Evolutionary conservation across 2,113 vertebrate genomes (phyloP), one percentile per base, ranked within the genome.

Genomic region (Pangasianodon gigas): DNA sequence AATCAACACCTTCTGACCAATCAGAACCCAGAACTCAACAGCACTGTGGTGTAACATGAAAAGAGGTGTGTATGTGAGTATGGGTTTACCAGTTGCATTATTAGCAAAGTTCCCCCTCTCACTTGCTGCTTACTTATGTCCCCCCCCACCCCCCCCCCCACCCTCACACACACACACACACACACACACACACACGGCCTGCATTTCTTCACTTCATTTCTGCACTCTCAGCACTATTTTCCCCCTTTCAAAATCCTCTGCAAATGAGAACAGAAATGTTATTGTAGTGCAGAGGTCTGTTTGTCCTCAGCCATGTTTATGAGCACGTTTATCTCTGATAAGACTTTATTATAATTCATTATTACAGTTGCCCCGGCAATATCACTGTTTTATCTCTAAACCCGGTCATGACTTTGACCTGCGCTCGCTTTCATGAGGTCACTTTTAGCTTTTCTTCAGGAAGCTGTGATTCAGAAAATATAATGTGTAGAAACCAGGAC

Each of bases 241-340:
- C 44, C 21, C 2, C 37, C 51, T 32, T 81, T 32, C n/a, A 21
- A 37, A 82, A 56, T 82, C n/a, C 6, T 82, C 18, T 56, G 52
- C n/a, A 81, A 54, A 81, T 54, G 51, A 81, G 29, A 81, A 81
- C 13, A 81, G 29, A 81, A 79, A 79, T 29, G 46, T 46, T 77
- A 77, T 11, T 77, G 74, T 46, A 26, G 19, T 77, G 74, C 74
- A 26, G 74, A 29, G 44, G 16, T 81, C 13, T 16, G 79, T 52
- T 52, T 81, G 29, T n/a, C 79, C 48, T 51, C 10, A n/a, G 14
- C 41, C 74, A 77, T 1, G 2, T 24, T 26, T 26, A 77, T 11
- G 21, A 46, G 44, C 26, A 29, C 4, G 24, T 46, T 75, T 46
- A 44, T 26, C 46, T 80, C 75, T 29, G 5, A 80, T 26, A n/a